Base-by-base conservation (phyloP, 2,888 invertebrate species). In the Stenurella melanura region DNA sequence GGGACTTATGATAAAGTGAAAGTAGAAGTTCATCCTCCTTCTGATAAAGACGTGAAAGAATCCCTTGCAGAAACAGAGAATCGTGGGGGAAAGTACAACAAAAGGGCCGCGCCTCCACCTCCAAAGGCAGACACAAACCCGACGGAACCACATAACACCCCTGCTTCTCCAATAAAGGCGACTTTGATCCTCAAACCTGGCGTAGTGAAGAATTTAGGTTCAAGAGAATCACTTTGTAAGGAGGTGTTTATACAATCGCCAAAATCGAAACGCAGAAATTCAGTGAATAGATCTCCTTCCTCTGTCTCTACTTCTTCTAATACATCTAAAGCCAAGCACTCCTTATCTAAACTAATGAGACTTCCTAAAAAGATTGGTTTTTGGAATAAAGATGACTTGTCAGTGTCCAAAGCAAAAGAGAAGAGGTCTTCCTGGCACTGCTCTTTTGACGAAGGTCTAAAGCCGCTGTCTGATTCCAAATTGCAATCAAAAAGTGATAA, bases 361-460 rank as follows among this genome's bases (percentile, higher is more conserved):
- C 86, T 93, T 70, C 92, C 92, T 9, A 90, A 91, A 80, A 92
- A 92, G 88, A 87, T 93, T 76, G 91, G 90, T 56, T 92, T 92
- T 87, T 92, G 92, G 92, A 88, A 91, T 81, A 92, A 90, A 88
- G 87, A 83, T 78, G 91, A 91, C 89, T 78, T 67, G 58, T 71
- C 60, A 58, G 76, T 71, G 58, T 54, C 60, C 19, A 77, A 72
- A 74, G 73, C 77, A 66, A 64, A 76, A 75, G 80, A 83, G 76
- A 80, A 85, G 73, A 81, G 87, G 30, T 81, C 83, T 15, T 87
- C 87, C 38, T 88, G 87, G 87, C 85, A 86, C 73, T 83, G 84
- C 38, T 78, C 64, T 42, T 21, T 78, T 19, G 69, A 76, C 38
- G 64, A 72, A 10, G 71, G 70, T 26, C 34, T 64, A 38, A 73